phyloP scores from a whole-genome alignment of 2,888 invertebrate genomes.

The Hirtodrosophila alboralis region DNA sequence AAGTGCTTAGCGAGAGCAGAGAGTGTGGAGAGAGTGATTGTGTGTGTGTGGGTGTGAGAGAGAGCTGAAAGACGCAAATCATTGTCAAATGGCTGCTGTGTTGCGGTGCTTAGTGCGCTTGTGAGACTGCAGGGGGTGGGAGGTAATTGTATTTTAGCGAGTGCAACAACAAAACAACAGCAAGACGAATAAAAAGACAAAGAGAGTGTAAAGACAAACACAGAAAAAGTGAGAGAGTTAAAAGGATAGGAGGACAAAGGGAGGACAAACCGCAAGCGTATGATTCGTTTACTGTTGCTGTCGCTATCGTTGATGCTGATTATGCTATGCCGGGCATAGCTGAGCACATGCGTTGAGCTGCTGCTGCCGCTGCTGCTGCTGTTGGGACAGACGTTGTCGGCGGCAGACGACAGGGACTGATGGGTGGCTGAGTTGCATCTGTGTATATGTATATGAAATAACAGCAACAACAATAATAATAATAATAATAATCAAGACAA shows the following conservation, averaged over 20 bases:
- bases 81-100: conserved; percentile 45
- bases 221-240: not conserved
- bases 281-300: conserved; percentile 58
- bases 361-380: conserved; percentile 63
- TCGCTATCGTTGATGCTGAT: conserved; percentile 57
- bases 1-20: conserved; percentile 49
- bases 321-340: conserved; percentile 72
- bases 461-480: conserved; percentile 9
- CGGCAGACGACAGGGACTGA: conserved; percentile 44
- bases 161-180: conserved; percentile 45
- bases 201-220: conserved; percentile 7
- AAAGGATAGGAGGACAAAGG: conserved; percentile 11
- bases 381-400: conserved; percentile 41
- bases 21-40: conserved; percentile 2
- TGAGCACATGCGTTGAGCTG: conserved; percentile 68
- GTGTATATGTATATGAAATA: conserved; percentile 16
- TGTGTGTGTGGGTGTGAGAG: conserved; percentile 11
- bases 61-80: conserved; percentile 57
- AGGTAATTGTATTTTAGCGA: conserved; percentile 61
- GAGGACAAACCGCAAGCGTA: conserved; percentile 68
- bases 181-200: conserved; percentile 18
- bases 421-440: conserved; percentile 67
- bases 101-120: conserved; percentile 11
- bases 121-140: conserved; percentile 14
- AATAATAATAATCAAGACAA: too few species aligned